Evolutionary conservation across 2,797 vertebrate species (phyloP).

Genomic region (Cyclopterus lumpus): DNA sequence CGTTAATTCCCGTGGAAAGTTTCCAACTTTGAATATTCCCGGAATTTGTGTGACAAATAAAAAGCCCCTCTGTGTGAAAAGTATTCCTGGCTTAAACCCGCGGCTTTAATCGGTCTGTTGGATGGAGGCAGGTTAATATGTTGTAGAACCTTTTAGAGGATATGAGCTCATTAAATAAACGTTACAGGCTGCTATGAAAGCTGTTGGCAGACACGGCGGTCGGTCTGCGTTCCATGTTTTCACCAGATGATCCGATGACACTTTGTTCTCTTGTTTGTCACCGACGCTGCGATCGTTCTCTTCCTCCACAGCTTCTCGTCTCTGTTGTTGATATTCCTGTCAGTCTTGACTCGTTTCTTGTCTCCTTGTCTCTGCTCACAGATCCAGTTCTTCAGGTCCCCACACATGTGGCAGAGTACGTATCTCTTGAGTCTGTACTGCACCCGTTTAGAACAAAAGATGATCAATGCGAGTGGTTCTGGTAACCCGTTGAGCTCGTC

Average conservation of each 20-base stretch:
- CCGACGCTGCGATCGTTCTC: constrained; percentile 14
- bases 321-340: constrained; percentile 45
- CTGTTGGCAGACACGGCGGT: constrained; percentile 36
- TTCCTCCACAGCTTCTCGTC: constrained; percentile 36
- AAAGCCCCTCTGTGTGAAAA: too few species aligned
- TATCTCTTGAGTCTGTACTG: constrained; percentile 54
- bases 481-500: constrained; percentile 31
- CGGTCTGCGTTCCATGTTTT: constrained; percentile 50
- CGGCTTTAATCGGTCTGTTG: not conserved
- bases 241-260: constrained; percentile 24
- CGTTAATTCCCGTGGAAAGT: too few species aligned
- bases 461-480: constrained; percentile 4
- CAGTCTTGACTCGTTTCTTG: constrained; percentile 55
- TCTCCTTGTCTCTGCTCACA: constrained; percentile 70
- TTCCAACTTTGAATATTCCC: too few species aligned
- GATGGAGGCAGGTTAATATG: not conserved
- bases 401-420: constrained; percentile 96
- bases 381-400: constrained; percentile 99
- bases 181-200: constrained; percentile 7
- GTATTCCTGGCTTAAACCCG: not conserved
- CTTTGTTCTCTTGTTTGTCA: constrained; percentile 44
- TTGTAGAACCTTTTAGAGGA: not conserved
- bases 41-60: too few species aligned
- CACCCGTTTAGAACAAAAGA: constrained; percentile 37
- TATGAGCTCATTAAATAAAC: not conserved